These are phyloP conservation scores for Trissolcus brochymenae DNA, from an alignment of 2,888 invertebrate species.

Conservation along the genomic window DNA sequence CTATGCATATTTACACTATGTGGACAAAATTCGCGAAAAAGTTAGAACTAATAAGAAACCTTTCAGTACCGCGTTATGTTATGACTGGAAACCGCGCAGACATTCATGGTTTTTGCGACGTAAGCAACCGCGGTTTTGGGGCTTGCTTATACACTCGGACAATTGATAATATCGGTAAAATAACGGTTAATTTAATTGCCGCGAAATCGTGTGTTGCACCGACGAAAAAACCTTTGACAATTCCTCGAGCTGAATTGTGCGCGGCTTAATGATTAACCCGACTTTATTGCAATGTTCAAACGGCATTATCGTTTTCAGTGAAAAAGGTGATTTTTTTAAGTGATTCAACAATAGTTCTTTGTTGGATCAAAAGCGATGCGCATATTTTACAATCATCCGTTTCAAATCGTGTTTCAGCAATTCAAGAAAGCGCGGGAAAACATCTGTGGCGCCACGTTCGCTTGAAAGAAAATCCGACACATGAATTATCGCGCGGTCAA, in stretches of 20 bases:
- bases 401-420: constrained; percentile 49
- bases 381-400: constrained; percentile 46
- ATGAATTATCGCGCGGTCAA: constrained; percentile 53
- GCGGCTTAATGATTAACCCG: not conserved
- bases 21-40: not conserved
- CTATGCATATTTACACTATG: not conserved
- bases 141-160: constrained; percentile 14
- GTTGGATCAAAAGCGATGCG: constrained; percentile 25
- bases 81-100: not conserved
- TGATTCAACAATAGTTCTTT: constrained; percentile 20
- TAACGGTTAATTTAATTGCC: not conserved
- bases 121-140: constrained; percentile 3
- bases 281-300: not conserved
- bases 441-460: not conserved
- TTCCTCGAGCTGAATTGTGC: not conserved
- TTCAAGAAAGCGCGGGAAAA: constrained; percentile 15
- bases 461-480: constrained; percentile 52
- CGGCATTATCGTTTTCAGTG: not conserved
- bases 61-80: not conserved
- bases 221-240: not conserved
- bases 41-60: not conserved
- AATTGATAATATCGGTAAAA: not conserved
- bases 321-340: not conserved
- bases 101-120: constrained; percentile 14
- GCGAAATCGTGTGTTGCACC: not conserved